These are phyloP conservation scores for Gorsachius magnificus DNA, from an alignment of 2,797 vertebrate genomes.

Conservation along the genomic window DNA sequence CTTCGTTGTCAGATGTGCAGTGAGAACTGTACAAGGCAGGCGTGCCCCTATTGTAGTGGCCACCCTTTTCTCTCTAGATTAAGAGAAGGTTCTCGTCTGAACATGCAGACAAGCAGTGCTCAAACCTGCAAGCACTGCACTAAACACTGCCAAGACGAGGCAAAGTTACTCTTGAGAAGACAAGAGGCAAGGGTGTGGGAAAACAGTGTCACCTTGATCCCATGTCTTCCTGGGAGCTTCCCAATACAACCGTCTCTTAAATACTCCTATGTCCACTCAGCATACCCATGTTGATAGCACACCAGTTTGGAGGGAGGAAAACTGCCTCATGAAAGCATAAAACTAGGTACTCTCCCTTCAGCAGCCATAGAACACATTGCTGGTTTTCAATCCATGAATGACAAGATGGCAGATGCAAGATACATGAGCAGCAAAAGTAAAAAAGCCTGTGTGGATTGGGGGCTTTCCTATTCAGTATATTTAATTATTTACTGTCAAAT, in stretches of 20 bases:
- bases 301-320: background rate
- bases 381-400: background rate
- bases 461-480: background rate
- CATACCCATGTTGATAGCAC: background rate
- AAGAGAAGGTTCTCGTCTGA: background rate
- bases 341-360: background rate
- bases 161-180: background rate
- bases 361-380: background rate
- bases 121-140: no score
- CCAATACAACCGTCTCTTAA: background rate
- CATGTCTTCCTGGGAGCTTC: background rate
- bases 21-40: background rate
- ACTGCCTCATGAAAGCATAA: background rate
- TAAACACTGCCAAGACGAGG: background rate
- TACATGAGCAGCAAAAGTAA: background rate
- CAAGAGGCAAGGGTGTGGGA: background rate
- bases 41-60: background rate
- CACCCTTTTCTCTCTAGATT: background rate
- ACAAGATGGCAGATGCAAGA: background rate
- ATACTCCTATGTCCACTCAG: background rate
- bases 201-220: background rate
- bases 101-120: background rate
- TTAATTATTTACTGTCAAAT: background rate
- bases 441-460: background rate
- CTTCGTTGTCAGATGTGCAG: background rate